Conservation (phyloP, 2,888 invertebrate genomes). For the Parasteatoda lunata region DNA sequence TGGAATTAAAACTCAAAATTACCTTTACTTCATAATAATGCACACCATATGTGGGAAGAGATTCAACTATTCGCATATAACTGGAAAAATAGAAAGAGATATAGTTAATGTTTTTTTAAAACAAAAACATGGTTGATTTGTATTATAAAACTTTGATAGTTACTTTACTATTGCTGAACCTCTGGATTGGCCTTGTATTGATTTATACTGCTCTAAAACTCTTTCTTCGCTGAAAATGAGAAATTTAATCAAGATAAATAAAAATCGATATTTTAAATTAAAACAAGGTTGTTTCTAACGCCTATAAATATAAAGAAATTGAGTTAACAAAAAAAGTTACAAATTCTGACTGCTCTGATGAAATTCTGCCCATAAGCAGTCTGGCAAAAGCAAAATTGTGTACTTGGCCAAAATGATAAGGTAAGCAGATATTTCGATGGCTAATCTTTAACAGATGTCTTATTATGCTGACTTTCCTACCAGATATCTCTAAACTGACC, state of each 20-base stretch:
- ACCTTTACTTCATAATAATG: constrained; percentile 78
- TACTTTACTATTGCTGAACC: constrained; percentile 76
- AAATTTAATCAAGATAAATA: constrained; percentile 51
- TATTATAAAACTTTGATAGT: constrained; percentile 69
- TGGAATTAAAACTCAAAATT: constrained; percentile 44
- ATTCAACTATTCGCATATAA: constrained; percentile 76
- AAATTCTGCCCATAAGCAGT: too few species aligned
- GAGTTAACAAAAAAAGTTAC: too few species aligned
- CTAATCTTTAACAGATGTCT: too few species aligned
- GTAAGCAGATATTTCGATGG: too few species aligned
- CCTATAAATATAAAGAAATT: too few species aligned
- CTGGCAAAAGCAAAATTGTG: too few species aligned
- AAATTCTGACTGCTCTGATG: too few species aligned
- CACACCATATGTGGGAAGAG: constrained; percentile 77
- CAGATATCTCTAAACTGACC: too few species aligned
- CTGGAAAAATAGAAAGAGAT: constrained; percentile 68
- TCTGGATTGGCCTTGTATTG: constrained; percentile 74
- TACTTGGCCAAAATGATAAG: too few species aligned
- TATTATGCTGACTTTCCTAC: too few species aligned
- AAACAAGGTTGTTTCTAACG: too few species aligned
- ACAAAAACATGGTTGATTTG: not conserved
- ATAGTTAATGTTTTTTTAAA: not conserved
- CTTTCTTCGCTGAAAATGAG: constrained; percentile 43
- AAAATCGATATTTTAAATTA: constrained; percentile 21
- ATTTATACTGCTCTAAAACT: constrained; percentile 74